phyloP scores from a whole-genome alignment of 2,888 invertebrate species.

The Ecdyonurus torrentis region DNA sequence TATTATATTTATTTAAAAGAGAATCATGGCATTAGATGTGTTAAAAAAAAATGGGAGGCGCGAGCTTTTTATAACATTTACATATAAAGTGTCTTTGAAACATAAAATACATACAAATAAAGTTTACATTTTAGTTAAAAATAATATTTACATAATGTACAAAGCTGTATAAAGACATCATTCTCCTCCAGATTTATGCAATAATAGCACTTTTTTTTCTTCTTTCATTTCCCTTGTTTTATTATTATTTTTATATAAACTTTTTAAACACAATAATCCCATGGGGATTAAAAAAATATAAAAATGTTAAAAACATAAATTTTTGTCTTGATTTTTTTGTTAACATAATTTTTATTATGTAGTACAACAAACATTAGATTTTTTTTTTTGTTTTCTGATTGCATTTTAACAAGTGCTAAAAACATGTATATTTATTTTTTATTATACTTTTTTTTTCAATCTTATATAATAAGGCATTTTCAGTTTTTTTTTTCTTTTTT shows the following conservation, averaged over 20 bases:
- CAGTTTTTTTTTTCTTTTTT: no score
- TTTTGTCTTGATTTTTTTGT: no score
- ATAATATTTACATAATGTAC: background rate
- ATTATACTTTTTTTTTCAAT: background rate
- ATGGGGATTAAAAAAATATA: background rate
- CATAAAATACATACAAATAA: background rate
- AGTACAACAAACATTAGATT: no score
- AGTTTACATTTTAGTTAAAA: background rate
- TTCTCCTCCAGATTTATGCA: background rate
- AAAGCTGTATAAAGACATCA: background rate
- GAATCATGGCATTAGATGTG: no score
- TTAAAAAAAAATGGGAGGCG: no score
- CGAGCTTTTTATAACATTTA: no score
- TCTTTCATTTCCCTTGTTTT: no score
- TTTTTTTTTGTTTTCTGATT: background rate
- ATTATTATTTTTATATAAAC: no score
- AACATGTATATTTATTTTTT: background rate
- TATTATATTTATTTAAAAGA: no score
- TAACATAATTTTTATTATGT: no score
- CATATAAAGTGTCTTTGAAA: background rate
- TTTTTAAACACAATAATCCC: background rate
- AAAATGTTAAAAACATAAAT: no score
- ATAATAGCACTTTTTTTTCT: background rate
- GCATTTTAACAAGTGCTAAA: background rate
- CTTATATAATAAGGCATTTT: background rate